Conservation (phyloP, 2,888 invertebrate species). For the Melanostoma scalare region DNA sequence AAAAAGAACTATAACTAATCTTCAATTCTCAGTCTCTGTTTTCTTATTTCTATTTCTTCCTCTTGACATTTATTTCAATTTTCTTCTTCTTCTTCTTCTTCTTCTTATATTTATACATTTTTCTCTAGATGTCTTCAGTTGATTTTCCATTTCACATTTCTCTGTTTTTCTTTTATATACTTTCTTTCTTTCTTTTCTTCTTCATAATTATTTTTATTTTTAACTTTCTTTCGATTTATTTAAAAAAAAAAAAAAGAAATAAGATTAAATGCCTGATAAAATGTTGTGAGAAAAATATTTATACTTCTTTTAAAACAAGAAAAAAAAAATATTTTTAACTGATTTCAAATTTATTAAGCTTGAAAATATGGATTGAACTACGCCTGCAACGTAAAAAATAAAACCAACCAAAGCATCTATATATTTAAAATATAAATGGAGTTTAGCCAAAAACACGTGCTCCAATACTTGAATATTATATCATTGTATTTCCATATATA, state of each 20-base stretch:
- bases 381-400: constrained; percentile 77
- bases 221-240: constrained; percentile 35
- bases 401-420: constrained; percentile 75
- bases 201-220: constrained; percentile 50
- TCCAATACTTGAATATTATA: constrained; percentile 74
- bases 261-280: constrained; percentile 65
- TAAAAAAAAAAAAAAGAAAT: constrained; percentile 33
- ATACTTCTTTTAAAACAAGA: constrained; percentile 68
- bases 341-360: constrained; percentile 73
- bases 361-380: constrained; percentile 79
- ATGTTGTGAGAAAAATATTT: constrained; percentile 70
- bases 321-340: constrained; percentile 72
- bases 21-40: background rate
- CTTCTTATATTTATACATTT: constrained; percentile 24
- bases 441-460: constrained; percentile 78
- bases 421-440: constrained; percentile 74
- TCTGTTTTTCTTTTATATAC: constrained; percentile 26
- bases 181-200: constrained; percentile 30
- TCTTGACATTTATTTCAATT: constrained; percentile 15
- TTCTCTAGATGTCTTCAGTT: constrained; percentile 37
- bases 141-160: constrained; percentile 50
- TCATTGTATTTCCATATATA: constrained; percentile 69
- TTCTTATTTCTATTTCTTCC: background rate
- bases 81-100: constrained; percentile 40
- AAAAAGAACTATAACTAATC: constrained; percentile 12